A percentile compares a stretch with the other conserved stretches of the same genome.
Conservation (phyloP, 2,888 invertebrate species). For the Crepidodera aurea region DNA sequence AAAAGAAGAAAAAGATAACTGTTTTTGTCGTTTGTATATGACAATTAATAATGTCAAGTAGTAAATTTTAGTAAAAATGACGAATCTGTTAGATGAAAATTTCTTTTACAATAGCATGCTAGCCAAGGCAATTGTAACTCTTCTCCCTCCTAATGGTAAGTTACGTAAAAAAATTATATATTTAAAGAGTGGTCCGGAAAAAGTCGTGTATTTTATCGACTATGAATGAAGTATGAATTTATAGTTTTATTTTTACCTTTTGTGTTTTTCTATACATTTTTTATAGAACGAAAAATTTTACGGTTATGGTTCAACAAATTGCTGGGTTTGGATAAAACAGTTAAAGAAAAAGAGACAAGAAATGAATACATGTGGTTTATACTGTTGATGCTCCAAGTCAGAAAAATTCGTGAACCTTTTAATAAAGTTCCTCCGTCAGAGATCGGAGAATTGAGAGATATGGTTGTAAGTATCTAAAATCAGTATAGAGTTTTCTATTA, state of each 20-base stretch:
- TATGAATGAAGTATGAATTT: too few relatives aligned
- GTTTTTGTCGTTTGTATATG: too few relatives aligned
- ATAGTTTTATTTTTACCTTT: too few relatives aligned
- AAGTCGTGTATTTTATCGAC: too few relatives aligned
- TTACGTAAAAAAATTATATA: not conserved
- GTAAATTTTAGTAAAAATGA: constrained; percentile 21
- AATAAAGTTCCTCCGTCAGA: constrained; percentile 53
- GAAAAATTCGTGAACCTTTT: constrained; percentile 59
- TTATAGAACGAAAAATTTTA: constrained; percentile 48
- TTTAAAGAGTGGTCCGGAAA: not conserved
- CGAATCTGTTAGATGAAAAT: constrained; percentile 51
- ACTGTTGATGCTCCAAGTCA: constrained; percentile 60
- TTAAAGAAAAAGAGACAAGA: constrained; percentile 52
- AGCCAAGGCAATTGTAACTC: constrained; percentile 59
- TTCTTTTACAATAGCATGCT: constrained; percentile 62
- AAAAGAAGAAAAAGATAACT: too few relatives aligned
- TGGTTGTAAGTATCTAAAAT: constrained; percentile 41
- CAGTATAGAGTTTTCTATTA: too few relatives aligned
- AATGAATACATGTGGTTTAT: constrained; percentile 63
- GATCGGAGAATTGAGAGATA: constrained; percentile 55
- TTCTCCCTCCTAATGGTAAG: constrained; percentile 58
- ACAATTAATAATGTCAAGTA: not conserved
- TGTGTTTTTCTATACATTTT: constrained; percentile 7
- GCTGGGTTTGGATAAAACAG: constrained; percentile 50
- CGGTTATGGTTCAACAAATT: constrained; percentile 59